phyloP scores from a whole-genome alignment of 2,113 vertebrate species.

The Neotoma lepida region DNA sequence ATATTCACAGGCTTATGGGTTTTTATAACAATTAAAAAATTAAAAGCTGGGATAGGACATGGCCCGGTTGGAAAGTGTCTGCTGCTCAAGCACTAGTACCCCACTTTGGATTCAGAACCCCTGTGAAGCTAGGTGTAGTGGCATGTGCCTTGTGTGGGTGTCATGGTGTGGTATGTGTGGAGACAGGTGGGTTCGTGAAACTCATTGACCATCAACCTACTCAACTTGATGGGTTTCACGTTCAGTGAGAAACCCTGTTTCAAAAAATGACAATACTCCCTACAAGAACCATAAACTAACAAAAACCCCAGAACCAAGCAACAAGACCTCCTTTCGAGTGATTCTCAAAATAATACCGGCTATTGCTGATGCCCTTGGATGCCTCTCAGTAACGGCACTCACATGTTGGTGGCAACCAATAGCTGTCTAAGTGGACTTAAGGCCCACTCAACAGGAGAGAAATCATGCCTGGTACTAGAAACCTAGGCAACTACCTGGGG shows the following conservation, averaged over 20 bases:
- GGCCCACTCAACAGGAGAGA: background rate
- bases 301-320: background rate
- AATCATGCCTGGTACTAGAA: background rate
- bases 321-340: background rate
- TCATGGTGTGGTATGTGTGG: background rate
- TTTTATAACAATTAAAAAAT: background rate
- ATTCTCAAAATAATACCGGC: background rate
- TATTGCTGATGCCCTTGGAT: background rate
- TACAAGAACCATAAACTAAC: background rate
- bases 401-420: background rate
- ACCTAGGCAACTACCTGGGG: no score
- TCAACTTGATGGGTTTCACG: background rate
- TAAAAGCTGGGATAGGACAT: background rate
- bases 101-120: background rate
- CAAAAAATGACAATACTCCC: background rate
- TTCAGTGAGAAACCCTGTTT: background rate
- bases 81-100: background rate
- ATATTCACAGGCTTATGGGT: background rate
- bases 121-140: background rate
- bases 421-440: background rate
- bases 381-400: background rate
- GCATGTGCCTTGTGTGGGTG: background rate
- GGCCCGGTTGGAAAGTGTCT: background rate
- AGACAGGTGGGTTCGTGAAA: background rate
- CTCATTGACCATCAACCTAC: background rate